Percentiles rank a stretch among this genome's conserved stretches.
Evolutionary conservation across 2,113 vertebrate genomes (phyloP).

Genomic region (Picathartes gymnocephalus): DNA sequence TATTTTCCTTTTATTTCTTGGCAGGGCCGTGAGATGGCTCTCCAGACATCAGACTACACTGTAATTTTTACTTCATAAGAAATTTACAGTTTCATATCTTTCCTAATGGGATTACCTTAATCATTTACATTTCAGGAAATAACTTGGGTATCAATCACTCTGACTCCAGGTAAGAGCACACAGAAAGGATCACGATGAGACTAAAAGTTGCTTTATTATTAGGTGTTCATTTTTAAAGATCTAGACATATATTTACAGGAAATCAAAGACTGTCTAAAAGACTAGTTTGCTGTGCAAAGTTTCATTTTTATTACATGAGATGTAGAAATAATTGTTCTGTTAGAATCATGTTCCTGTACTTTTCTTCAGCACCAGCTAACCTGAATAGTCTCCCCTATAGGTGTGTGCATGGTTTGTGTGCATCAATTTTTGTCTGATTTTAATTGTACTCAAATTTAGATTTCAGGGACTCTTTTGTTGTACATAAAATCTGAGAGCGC

Average conservation of each 20-base stretch:
- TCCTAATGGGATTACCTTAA: slow-evolving; percentile 57
- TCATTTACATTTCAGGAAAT: slow-evolving; percentile 63
- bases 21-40: not conserved
- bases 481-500: not conserved
- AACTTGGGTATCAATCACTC: slow-evolving; percentile 36
- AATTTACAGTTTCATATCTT: slow-evolving; percentile 60
- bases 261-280: slow-evolving; percentile 12
- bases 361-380: not conserved
- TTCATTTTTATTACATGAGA: not conserved
- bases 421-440: not conserved
- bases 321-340: not conserved
- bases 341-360: not conserved
- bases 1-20: not conserved
- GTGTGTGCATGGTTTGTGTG: no score
- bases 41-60: slow-evolving; percentile 16
- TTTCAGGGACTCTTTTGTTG: not conserved
- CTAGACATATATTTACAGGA: slow-evolving; percentile 40
- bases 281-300: not conserved
- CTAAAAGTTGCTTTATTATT: slow-evolving; percentile 55
- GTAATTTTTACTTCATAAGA: slow-evolving; percentile 65
- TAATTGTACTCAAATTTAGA: not conserved
- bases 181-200: slow-evolving; percentile 16
- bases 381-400: not conserved
- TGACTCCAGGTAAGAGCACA: slow-evolving; percentile 40
- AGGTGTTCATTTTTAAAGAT: slow-evolving; percentile 59